Percentiles rank a stretch among this genome's conserved stretches.
Evolutionary conservation across 2,113 vertebrate genomes (phyloP).

Genomic region (Campylomormyrus tamandua): DNA sequence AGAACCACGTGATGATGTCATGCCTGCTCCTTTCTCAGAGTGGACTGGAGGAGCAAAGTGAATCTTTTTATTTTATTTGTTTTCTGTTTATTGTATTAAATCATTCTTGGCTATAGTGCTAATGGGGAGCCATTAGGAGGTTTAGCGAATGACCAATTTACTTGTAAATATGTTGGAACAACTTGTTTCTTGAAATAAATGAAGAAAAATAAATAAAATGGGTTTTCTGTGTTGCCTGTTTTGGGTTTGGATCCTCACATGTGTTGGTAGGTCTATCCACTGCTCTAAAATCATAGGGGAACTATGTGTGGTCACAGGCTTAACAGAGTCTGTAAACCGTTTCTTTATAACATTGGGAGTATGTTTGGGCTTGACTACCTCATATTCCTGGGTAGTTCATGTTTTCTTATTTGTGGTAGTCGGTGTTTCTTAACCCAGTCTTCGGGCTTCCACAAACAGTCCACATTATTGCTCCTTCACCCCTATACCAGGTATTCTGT

Average conservation of each 20-base stretch:
- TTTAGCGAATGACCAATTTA: slow-evolving; percentile 35
- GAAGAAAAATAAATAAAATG: slow-evolving; percentile 23
- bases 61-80: slow-evolving; percentile 29
- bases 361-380: neutral
- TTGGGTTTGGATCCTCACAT: neutral
- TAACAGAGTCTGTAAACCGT: neutral
- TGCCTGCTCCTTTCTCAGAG: slow-evolving; percentile 18
- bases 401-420: neutral
- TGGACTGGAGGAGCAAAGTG: neutral
- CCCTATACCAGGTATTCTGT: neutral
- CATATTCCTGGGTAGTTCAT: neutral
- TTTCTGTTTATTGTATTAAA: slow-evolving; percentile 33
- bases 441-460: neutral
- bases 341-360: neutral
- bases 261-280: neutral
- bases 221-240: neutral
- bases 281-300: neutral
- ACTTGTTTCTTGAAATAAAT: slow-evolving; percentile 55
- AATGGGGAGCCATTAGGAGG: slow-evolving; percentile 43
- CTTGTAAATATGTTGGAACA: slow-evolving; percentile 50
- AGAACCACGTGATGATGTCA: slow-evolving; percentile 11
- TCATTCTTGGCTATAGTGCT: slow-evolving; percentile 34
- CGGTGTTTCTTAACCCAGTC: neutral
- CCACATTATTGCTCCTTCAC: neutral
- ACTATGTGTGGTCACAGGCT: neutral